These are phyloP conservation scores for Plusia festucae DNA, from an alignment of 2,888 invertebrate genomes.

Conservation along the genomic window DNA sequence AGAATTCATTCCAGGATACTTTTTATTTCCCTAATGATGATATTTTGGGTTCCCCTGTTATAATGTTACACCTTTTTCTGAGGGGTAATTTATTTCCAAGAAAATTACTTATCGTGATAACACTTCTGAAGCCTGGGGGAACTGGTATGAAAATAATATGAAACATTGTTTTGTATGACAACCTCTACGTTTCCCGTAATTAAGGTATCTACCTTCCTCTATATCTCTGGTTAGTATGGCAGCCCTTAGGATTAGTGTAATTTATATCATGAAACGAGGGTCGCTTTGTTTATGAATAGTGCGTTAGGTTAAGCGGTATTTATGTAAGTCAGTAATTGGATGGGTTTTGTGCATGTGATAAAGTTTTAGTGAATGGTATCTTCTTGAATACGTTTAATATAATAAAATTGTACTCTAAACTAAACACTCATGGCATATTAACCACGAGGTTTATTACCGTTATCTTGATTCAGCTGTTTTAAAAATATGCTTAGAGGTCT, in stretches of 20 bases:
- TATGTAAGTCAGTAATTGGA: constrained; percentile 50
- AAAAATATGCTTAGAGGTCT: no score
- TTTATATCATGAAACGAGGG: constrained; percentile 45
- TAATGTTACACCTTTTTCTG: no score
- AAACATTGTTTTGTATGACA: not conserved
- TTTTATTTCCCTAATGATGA: no score
- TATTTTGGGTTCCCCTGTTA: no score
- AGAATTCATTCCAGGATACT: no score
- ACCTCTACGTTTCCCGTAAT: not conserved
- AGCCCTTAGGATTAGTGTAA: constrained; percentile 40
- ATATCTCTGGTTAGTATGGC: not conserved
- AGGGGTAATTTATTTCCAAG: not conserved
- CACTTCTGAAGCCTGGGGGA: not conserved
- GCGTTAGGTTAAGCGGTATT: constrained; percentile 43
- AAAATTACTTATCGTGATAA: not conserved
- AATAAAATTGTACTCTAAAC: no score
- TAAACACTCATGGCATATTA: no score
- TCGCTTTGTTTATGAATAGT: constrained; percentile 51
- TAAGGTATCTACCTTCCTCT: constrained; percentile 1
- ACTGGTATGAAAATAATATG: not conserved
- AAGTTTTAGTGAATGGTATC: constrained; percentile 24
- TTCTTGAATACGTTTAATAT: constrained; percentile 14
- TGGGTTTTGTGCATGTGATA: constrained; percentile 31
- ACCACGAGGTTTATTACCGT: no score
- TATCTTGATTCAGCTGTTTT: no score